Evolutionary conservation across 2,113 vertebrate genomes (phyloP), one percentile per base, ranked within the genome.

Genomic region (Nanorana parkeri): DNA sequence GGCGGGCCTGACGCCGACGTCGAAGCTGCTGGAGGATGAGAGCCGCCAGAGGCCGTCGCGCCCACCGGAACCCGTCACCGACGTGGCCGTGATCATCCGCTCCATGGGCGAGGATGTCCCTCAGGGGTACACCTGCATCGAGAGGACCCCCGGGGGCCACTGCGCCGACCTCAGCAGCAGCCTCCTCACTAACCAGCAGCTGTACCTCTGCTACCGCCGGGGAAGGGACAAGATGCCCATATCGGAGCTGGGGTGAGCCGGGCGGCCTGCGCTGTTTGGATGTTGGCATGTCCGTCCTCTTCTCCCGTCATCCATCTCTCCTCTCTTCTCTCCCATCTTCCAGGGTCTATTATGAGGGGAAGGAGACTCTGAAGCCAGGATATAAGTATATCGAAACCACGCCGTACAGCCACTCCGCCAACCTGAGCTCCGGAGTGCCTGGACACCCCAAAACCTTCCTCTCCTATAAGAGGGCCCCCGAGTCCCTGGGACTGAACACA

Each of bases 61-160:
- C 0, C 92, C 92, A 0, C 90, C 89, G 2, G 95, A 96, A 21
- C 95, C 96, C 21, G 93, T 99, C 86, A 96, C 93, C 0, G 97
- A 99, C 75, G 92, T 99, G 89, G 95, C 94, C 0, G 92, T 99
- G 84, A 96, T 99, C 56, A 93, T 96, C 32, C 92, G 95, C 11
- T 95, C 96, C 0, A 94, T 96, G 61, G 94, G 95, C 0, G 97
- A 99, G 89, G 96, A 97, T 2, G 96, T 98, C 28, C 97, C 97
- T 0, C 95, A 99, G 74, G 97, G 97, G 28, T 99, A 97, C 89
- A 99, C 97, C 3, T 98, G 97, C 92, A 98, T 99, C 54, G 97
- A 97, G 91, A 87, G 89, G 84, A 96, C 96, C 0, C 89, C 92
- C 1, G 93, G 93, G 0, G 97, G 97, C 0, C 94, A 97, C 86